Percentiles rank a stretch among this genome's conserved stretches.
These are phyloP conservation scores for Prunella fulvescens DNA, from an alignment of 2,113 vertebrate genomes.

Conservation along the genomic window DNA sequence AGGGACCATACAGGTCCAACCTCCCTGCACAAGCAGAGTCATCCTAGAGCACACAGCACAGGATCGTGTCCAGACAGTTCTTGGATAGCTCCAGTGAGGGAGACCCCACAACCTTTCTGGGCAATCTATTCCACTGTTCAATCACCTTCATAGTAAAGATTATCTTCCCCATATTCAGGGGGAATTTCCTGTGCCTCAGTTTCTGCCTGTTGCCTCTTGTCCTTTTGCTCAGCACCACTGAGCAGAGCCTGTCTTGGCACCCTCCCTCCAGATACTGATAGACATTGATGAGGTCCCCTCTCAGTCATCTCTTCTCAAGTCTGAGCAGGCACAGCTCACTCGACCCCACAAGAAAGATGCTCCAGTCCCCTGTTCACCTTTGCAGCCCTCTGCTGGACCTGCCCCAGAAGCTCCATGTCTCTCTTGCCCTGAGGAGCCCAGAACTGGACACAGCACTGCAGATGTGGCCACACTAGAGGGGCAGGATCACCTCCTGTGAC, in stretches of 20 bases:
- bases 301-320: neutral
- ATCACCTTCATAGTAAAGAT: neutral
- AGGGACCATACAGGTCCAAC: no score
- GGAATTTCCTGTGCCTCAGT: neutral
- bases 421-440: neutral
- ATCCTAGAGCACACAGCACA: neutral
- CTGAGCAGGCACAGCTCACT: neutral
- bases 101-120: neutral
- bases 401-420: neutral
- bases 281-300: no score
- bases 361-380: neutral
- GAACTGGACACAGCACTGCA: neutral
- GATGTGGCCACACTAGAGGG: neutral
- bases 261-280: neutral
- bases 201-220: neutral
- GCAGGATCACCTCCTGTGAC: neutral
- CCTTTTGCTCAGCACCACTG: no score
- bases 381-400: neutral
- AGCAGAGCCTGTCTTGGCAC: neutral
- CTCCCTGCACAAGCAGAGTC: rapidly evolving
- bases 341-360: neutral
- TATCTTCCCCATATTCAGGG: neutral
- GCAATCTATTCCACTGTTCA: neutral
- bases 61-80: neutral
- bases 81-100: neutral